phyloP scores from a whole-genome alignment of 23 tunicate species.

The Phallusia fumigata region DNA sequence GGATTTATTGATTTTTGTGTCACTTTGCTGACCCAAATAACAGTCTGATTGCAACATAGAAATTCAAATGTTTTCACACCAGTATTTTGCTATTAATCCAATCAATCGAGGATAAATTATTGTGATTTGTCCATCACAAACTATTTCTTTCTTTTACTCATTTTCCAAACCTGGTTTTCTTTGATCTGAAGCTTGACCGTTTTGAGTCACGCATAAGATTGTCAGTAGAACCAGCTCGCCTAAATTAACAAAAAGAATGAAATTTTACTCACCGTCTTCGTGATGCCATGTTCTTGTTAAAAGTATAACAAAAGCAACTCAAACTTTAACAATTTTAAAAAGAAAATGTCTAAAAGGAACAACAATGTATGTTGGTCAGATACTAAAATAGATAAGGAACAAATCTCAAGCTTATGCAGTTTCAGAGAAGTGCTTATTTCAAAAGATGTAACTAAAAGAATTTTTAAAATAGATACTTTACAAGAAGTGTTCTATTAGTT shows the following conservation, averaged over 20 bases:
- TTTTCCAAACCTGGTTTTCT: conserved; percentile 36
- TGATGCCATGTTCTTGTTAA: conserved; percentile 14
- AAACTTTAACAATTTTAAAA: not conserved
- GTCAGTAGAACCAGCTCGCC: conserved; percentile 57
- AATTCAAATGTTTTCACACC: too few species aligned
- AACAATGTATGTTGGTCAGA: not conserved
- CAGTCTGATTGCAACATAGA: too few species aligned
- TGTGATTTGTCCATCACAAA: too few species aligned
- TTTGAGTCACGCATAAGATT: conserved; percentile 45
- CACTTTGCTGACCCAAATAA: too few species aligned
- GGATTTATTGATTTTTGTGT: too few species aligned
- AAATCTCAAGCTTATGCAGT: too few species aligned
- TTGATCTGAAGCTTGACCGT: conserved; percentile 48
- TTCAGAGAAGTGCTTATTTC: too few species aligned
- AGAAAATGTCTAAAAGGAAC: not conserved
- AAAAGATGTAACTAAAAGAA: too few species aligned
- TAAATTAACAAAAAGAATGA: conserved; percentile 7
- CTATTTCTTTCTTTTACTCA: not conserved
- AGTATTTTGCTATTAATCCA: too few species aligned
- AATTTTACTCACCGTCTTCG: conserved; percentile 44
- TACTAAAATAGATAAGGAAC: not conserved
- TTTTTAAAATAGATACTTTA: too few species aligned
- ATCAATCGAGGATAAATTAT: too few species aligned
- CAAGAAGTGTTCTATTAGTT: too few species aligned
- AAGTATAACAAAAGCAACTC: conserved; percentile 6